These are phyloP conservation scores for Carcinoscorpius rotundicauda DNA, from an alignment of 1,140 invertebrate species.

Conservation along the genomic window DNA sequence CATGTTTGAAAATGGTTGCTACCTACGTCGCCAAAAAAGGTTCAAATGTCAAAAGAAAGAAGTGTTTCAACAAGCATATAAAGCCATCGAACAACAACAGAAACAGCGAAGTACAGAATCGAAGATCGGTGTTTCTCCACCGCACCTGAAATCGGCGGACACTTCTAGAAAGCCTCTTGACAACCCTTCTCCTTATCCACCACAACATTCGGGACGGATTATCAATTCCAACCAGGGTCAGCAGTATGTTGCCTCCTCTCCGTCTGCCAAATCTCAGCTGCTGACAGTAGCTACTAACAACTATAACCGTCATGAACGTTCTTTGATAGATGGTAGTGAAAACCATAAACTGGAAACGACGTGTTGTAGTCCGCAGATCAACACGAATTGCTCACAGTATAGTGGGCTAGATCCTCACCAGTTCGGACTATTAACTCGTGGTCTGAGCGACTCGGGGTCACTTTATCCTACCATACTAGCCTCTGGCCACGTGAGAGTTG, in stretches of 20 bases:
- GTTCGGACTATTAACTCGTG: slow-evolving; percentile 17
- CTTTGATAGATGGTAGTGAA: background rate
- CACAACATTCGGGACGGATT: too few species aligned
- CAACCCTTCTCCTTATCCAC: too few species aligned
- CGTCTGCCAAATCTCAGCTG: too few species aligned
- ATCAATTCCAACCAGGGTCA: too few species aligned
- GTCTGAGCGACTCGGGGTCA: background rate
- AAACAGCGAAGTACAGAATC: slow-evolving; percentile 1
- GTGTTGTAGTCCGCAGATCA: slow-evolving; percentile 24
- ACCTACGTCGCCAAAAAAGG: slow-evolving; percentile 45
- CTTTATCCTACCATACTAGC: slow-evolving; percentile 20
- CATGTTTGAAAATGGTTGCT: slow-evolving; percentile 98
- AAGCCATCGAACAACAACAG: slow-evolving; percentile 27
- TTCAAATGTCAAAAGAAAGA: slow-evolving; percentile 97
- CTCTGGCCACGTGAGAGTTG: slow-evolving; percentile 21
- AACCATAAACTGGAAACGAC: slow-evolving; percentile 20
- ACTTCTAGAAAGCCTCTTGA: too few species aligned
- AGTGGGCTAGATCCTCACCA: slow-evolving; percentile 19
- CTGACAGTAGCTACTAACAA: too few species aligned
- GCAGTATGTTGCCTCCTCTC: too few species aligned
- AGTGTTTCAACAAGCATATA: slow-evolving; percentile 50
- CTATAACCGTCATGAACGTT: too few species aligned
- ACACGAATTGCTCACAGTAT: slow-evolving; percentile 1
- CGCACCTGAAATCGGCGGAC: too few species aligned
- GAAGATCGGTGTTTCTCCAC: background rate